Percentiles rank a stretch among this genome's conserved stretches.
phyloP scores from a whole-genome alignment of 2,888 invertebrate genomes.

The Creontiades dilutus region DNA sequence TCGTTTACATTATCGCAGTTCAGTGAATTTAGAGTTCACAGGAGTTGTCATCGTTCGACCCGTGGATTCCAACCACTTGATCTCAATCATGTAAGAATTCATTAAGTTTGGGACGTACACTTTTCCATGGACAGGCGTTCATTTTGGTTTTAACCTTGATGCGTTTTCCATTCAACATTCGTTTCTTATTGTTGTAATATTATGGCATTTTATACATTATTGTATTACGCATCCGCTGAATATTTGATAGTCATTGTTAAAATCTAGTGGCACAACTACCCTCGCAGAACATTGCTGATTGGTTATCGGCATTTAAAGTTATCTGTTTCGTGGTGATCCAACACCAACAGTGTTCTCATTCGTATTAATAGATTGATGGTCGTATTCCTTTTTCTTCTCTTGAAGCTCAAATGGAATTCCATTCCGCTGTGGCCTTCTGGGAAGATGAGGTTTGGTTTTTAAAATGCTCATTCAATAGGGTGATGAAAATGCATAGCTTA shows the following conservation, averaged over 20 bases:
- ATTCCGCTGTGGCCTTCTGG: neutral
- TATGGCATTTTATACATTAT: no score
- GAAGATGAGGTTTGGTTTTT: no score
- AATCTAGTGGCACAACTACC: no score
- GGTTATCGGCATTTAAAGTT: no score
- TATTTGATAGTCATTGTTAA: no score
- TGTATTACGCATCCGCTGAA: no score
- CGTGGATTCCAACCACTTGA: neutral
- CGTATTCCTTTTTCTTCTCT: neutral
- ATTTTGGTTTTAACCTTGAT: conserved; percentile 42
- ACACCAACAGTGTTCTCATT: neutral
- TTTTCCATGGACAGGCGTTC: conserved; percentile 1
- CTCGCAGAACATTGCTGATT: no score
- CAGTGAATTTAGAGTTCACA: neutral
- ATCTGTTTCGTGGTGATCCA: neutral
- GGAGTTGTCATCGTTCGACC: neutral
- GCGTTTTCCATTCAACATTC: neutral
- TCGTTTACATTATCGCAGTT: neutral
- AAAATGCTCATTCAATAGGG: no score
- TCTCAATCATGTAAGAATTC: neutral
- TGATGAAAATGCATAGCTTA: no score
- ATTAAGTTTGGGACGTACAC: neutral
- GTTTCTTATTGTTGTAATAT: no score
- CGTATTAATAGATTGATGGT: conserved; percentile 22
- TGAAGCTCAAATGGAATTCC: neutral